These are phyloP conservation scores for Dromococcyx pavoninus DNA, from an alignment of 2,797 vertebrate species.

Conservation along the genomic window DNA sequence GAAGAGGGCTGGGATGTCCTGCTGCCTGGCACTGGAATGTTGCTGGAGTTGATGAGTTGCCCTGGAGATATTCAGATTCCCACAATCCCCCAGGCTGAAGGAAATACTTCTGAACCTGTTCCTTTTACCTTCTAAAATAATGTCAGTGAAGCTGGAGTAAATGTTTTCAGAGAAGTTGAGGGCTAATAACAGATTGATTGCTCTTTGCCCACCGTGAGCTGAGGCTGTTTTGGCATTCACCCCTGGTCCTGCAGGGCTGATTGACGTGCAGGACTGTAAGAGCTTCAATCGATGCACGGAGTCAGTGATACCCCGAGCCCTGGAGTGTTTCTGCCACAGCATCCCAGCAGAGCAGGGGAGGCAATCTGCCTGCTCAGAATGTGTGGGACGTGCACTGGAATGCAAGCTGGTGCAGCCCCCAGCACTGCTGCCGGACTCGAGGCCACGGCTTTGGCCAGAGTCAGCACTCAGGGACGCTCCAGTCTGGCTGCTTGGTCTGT, in stretches of 20 bases:
- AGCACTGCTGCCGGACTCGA: rapidly evolving
- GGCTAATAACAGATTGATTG: no score
- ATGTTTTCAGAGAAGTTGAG: not conserved
- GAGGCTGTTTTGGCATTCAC: not conserved
- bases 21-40: not conserved
- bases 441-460: rapidly evolving
- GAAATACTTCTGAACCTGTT: not conserved
- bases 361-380: no score
- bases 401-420: no score
- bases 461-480: not conserved
- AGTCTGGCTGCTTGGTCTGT: not conserved
- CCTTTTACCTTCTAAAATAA: not conserved
- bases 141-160: not conserved
- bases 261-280: not conserved
- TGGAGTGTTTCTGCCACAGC: no score
- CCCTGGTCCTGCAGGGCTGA: rapidly evolving
- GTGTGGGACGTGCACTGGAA: rapidly evolving
- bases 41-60: not conserved
- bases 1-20: not conserved
- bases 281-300: not conserved
- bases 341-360: not conserved
- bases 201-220: no score
- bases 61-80: not conserved
- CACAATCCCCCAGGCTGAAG: no score
- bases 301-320: no score